A percentile compares a stretch with the other conserved stretches of the same genome.
Conservation (phyloP, 2,888 invertebrate genomes). For the Onthophagus sagittarius region DNA sequence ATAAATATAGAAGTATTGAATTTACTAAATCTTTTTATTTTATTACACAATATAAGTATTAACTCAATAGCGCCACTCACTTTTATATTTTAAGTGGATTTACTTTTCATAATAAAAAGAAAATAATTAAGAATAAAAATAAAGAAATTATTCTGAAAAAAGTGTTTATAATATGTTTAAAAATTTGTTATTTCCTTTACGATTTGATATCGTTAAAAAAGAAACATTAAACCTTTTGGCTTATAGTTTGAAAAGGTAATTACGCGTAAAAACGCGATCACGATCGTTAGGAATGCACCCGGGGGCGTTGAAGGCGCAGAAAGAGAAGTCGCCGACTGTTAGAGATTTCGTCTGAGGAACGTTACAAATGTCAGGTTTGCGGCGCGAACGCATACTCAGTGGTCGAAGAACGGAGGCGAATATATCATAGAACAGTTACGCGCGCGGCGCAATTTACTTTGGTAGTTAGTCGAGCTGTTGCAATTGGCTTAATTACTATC, state of each 20-base stretch:
- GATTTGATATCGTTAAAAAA: no score
- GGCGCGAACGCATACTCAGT: neutral
- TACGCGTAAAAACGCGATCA: neutral
- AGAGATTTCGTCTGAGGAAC: neutral
- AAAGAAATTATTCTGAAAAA: no score
- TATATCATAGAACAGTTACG: conserved; percentile 12
- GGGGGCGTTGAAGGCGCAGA: neutral
- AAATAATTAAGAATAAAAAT: no score
- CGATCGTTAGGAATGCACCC: neutral
- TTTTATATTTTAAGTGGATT: no score
- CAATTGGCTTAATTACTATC: conserved; percentile 13
- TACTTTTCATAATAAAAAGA: no score
- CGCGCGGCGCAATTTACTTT: conserved; percentile 8
- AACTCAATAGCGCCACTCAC: no score
- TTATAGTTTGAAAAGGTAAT: neutral
- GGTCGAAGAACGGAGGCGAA: conserved; percentile 5
- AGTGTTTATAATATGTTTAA: no score
- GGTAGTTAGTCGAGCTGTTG: conserved; percentile 6
- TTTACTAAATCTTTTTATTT: no score
- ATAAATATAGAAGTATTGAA: no score
- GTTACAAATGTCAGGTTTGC: neutral
- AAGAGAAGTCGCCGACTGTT: neutral
- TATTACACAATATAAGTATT: no score
- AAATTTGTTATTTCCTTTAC: no score
- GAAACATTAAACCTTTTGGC: no score